phyloP scores from a whole-genome alignment of 2,888 invertebrate genomes.

The Calameuta idolon region DNA sequence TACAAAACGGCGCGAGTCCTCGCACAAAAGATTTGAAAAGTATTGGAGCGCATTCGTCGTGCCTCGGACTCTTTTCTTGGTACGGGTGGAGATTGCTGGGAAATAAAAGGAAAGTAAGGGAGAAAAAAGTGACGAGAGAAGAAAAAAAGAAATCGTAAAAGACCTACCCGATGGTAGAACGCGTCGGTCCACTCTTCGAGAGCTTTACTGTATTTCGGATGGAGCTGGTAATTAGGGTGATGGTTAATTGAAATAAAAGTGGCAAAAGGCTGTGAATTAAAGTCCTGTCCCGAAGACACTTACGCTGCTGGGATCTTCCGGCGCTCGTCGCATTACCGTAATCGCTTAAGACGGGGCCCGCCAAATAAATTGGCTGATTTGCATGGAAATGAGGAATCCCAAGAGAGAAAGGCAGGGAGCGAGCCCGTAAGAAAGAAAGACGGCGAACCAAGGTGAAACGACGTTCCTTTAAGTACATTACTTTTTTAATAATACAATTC shows the following conservation, averaged over 20 bases:
- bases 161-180: neutral
- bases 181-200: neutral
- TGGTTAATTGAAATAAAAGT: slow-evolving; percentile 1
- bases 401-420: neutral
- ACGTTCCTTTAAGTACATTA: neutral
- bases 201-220: neutral
- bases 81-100: neutral
- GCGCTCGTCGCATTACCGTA: slow-evolving; percentile 52
- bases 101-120: slow-evolving; percentile 9
- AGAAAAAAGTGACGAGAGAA: slow-evolving; percentile 1
- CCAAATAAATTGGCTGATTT: slow-evolving; percentile 64
- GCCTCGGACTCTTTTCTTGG: neutral
- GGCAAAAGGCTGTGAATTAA: slow-evolving; percentile 39
- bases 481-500: neutral
- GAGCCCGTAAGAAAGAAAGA: neutral
- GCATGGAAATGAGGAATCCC: slow-evolving; percentile 59
- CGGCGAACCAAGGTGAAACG: neutral
- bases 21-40: neutral
- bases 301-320: neutral
- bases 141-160: neutral
- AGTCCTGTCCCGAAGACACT: slow-evolving; percentile 25
- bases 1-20: neutral
- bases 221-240: neutral
- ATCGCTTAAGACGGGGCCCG: slow-evolving; percentile 52
- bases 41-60: neutral